These are phyloP conservation scores for Drosophila pallidifrons DNA, from an alignment of 1,140 invertebrate species.

Conservation along the genomic window DNA sequence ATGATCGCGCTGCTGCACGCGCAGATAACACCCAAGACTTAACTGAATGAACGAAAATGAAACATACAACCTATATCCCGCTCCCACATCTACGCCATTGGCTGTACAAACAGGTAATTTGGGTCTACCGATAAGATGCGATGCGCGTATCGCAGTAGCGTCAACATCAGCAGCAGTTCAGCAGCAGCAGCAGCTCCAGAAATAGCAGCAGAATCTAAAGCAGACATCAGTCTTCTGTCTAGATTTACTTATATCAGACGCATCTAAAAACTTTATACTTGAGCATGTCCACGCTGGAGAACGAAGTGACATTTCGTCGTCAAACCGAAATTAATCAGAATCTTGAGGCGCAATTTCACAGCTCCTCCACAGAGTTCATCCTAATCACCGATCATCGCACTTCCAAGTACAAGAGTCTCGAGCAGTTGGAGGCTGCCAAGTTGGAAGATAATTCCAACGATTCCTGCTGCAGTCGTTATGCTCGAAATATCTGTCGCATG, in stretches of 20 bases:
- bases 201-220: slow-evolving; percentile 18
- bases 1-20: slow-evolving; percentile 26
- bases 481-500: slow-evolving; percentile 78
- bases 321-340: slow-evolving; percentile 60
- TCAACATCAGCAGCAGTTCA: slow-evolving; percentile 42
- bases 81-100: slow-evolving; percentile 68
- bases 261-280: slow-evolving; percentile 1
- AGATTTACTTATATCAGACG: slow-evolving; percentile 22
- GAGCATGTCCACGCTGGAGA: slow-evolving; percentile 75
- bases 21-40: slow-evolving; percentile 31
- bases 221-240: slow-evolving; percentile 15
- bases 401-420: slow-evolving; percentile 69
- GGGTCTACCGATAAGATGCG: slow-evolving; percentile 49
- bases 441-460: slow-evolving; percentile 16
- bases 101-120: slow-evolving; percentile 56
- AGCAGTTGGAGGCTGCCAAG: slow-evolving; percentile 65
- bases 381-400: slow-evolving; percentile 79
- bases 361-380: slow-evolving; percentile 75
- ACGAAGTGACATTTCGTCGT: slow-evolving; percentile 72
- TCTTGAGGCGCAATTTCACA: slow-evolving; percentile 68
- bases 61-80: slow-evolving; percentile 81
- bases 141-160: slow-evolving; percentile 51
- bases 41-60: slow-evolving; percentile 47
- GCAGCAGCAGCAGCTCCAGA: slow-evolving; percentile 47
- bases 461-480: slow-evolving; percentile 47